Conservation (phyloP, 1,140 invertebrate species). For the Oncopeltus fasciatus region DNA sequence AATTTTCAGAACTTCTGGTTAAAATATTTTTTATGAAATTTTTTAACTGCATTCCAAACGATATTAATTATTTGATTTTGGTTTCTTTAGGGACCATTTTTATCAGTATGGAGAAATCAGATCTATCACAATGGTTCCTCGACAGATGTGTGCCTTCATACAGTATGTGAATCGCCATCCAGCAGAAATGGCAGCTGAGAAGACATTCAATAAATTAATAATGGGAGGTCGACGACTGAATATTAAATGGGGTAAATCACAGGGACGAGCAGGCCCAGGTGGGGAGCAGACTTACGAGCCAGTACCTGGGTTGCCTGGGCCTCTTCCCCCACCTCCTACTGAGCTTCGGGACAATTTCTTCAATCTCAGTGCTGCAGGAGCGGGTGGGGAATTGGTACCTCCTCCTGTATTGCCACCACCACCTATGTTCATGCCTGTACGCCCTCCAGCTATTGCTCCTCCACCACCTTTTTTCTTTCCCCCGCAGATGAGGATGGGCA, state of each 20-base stretch:
- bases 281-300: slow-evolving; percentile 49
- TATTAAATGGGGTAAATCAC: slow-evolving; percentile 93
- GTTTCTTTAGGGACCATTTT: slow-evolving; percentile 60
- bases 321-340: slow-evolving; percentile 63
- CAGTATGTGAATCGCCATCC: slow-evolving; percentile 82
- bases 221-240: slow-evolving; percentile 72
- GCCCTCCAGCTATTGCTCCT: slow-evolving; percentile 32
- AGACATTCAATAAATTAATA: slow-evolving; percentile 91
- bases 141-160: slow-evolving; percentile 95
- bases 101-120: slow-evolving; percentile 99
- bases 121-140: slow-evolving; percentile 74
- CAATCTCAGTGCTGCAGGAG: slow-evolving; percentile 42
- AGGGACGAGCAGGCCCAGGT: slow-evolving; percentile 39
- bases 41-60: no score
- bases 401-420: slow-evolving; percentile 46
- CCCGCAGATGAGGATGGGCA: slow-evolving; percentile 34
- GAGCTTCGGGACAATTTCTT: slow-evolving; percentile 69
- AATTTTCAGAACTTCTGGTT: no score
- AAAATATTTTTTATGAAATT: no score
- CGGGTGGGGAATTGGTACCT: slow-evolving; percentile 20
- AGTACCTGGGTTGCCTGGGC: slow-evolving; percentile 70
- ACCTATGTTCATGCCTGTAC: slow-evolving; percentile 39
- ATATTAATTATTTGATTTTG: no score
- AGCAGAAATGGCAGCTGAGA: slow-evolving; percentile 87
- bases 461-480: slow-evolving; percentile 28